Evolutionary conservation across 2,113 vertebrate species (phyloP), one percentile per base, ranked within the genome.

Genomic region (Chionodraco myersi): DNA sequence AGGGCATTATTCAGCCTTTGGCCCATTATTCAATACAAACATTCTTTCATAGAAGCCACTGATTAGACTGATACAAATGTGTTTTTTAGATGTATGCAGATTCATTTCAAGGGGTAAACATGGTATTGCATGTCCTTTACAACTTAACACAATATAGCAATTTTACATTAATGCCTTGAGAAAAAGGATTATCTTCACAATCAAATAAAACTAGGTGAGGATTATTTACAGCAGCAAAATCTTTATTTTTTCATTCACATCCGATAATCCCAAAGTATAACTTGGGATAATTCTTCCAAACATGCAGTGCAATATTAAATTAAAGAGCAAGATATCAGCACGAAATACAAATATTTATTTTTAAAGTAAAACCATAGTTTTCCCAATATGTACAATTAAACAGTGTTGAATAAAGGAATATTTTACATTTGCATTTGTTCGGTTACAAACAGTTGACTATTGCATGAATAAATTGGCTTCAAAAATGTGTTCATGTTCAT

Each of bases 251-350:
- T 18, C 48, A 82, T 73, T 82, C 30, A 72, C 45, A 84, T 60
- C 60, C 23, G 64, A 76, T 64, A 67, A 10, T 45, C 41, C 34
- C 15, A 63, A 78, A 63, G 45, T 16, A 15, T 15, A 75, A 72
- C 11, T 49, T 79, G 52, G 66, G 70, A 62, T 63, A 30, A 59
- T 26, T 80, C 5, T 16, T 78, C 56, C 45, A 87, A 83, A 86
- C 84, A 88, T 85, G 88, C 83, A 91, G 64, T 74, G 59, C 75
- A 79, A 59, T 60, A 75, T 53, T 71, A 36, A 65, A 85, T 16
- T 10, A 52, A 18, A 45, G 10, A 74, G 6, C 49, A 83, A 63
- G 16, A 59, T 41, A 6, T n/a, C 10, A 57, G n/a, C n/a, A 67
- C 59, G 6, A 72, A 75, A 79, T 47, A 73, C 36, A 79, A 77